Percentiles rank a stretch among this genome's conserved stretches.
Conservation (phyloP, 2,113 vertebrate species). For the Proteles cristata region DNA sequence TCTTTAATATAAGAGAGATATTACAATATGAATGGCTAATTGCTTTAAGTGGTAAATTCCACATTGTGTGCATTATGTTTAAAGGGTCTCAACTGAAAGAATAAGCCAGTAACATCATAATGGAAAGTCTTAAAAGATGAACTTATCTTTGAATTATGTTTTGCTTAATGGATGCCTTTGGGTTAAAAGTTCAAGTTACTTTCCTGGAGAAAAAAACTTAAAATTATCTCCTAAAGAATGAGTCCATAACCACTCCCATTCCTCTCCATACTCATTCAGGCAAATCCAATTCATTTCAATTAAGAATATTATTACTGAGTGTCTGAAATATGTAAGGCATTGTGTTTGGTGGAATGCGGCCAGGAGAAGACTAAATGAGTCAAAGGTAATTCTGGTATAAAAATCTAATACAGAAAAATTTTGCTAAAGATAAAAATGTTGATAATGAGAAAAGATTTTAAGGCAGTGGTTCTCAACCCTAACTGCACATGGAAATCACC, state of each 20-base stretch:
- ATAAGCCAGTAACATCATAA: background rate
- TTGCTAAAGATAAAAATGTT: background rate
- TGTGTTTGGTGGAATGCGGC: background rate
- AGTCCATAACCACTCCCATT: background rate
- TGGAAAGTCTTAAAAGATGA: background rate
- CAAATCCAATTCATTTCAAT: background rate
- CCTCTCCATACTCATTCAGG: background rate
- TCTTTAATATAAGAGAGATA: background rate
- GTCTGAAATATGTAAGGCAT: background rate
- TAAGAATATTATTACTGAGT: background rate
- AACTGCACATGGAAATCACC: background rate
- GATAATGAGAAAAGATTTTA: background rate
- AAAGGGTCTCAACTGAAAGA: background rate
- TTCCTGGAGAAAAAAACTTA: background rate
- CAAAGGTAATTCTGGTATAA: background rate
- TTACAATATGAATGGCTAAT: background rate
- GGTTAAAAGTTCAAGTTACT: background rate
- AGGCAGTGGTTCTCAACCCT: background rate
- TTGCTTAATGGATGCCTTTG: background rate
- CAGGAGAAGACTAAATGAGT: background rate
- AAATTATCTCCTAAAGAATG: background rate
- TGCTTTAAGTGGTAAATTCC: conserved; percentile 40
- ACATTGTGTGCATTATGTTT: conserved; percentile 18
- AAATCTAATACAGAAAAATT: background rate
- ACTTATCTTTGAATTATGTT: conserved; percentile 9